These are phyloP conservation scores for Zootermopsis nevadensis DNA, from an alignment of 2,888 invertebrate species.

Conservation along the genomic window DNA sequence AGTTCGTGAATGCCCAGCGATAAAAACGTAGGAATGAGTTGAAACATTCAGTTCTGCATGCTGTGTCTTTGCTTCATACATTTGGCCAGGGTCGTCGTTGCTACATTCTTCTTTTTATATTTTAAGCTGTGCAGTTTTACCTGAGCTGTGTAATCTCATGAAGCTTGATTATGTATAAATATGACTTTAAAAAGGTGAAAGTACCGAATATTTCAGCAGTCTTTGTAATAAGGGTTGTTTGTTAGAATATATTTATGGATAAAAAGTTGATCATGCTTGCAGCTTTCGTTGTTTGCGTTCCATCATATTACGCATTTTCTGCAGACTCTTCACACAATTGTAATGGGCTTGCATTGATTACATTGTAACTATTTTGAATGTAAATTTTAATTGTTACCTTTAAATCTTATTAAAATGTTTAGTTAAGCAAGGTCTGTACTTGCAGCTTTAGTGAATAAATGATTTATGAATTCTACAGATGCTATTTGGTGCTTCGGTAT, in stretches of 20 bases:
- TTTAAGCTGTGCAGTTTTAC: neutral
- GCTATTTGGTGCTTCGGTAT: neutral
- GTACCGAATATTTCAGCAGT: neutral
- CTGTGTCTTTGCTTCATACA: neutral
- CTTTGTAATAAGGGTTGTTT: neutral
- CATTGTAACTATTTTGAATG: constrained; percentile 40
- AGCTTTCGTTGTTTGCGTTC: constrained; percentile 36
- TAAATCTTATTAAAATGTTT: constrained; percentile 37
- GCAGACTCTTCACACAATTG: constrained; percentile 16
- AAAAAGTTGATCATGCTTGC: constrained; percentile 17
- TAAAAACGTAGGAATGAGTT: neutral
- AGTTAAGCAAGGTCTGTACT: constrained; percentile 36
- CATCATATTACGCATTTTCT: constrained; percentile 23
- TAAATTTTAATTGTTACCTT: constrained; percentile 41
- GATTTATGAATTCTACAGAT: neutral
- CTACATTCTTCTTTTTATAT: neutral
- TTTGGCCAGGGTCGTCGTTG: neutral
- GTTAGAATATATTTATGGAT: neutral
- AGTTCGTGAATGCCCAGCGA: neutral
- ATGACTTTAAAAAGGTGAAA: too few species aligned
- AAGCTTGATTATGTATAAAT: neutral
- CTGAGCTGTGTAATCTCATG: neutral
- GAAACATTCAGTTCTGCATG: neutral
- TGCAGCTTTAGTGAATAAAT: constrained; percentile 39
- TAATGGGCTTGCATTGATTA: constrained; percentile 9